Percentiles rank a stretch among this genome's conserved stretches.
Evolutionary conservation across 2,888 invertebrate species (phyloP).

Genomic region (Glyphotaelius pellucidus): DNA sequence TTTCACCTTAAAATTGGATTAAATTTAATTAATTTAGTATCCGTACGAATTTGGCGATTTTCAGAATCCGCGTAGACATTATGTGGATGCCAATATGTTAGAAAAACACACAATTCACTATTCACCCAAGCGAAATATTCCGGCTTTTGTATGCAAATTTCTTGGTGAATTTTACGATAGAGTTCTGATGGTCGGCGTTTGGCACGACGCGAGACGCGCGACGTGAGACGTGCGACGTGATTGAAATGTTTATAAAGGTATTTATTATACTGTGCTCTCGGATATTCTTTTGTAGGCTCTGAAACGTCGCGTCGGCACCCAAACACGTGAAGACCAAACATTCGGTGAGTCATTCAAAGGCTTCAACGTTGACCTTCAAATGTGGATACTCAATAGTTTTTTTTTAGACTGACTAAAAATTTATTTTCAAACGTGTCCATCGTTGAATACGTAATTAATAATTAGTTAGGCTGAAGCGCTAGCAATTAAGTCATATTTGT

Average conservation of each 20-base stretch:
- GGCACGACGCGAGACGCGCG: not conserved
- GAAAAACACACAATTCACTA: not conserved
- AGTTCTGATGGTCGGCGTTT: not conserved
- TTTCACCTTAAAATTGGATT: too few species aligned
- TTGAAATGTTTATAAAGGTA: not conserved
- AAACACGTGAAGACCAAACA: not conserved
- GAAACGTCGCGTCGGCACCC: not conserved
- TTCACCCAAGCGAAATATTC: not conserved
- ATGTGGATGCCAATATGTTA: not conserved
- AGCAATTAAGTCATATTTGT: too few species aligned
- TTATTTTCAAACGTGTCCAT: not conserved
- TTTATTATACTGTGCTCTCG: not conserved
- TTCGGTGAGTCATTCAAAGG: not conserved
- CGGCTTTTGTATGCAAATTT: conserved; percentile 36
- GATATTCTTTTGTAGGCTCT: not conserved
- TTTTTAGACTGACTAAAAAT: not conserved
- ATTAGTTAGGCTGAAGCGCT: not conserved
- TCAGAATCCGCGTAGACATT: not conserved
- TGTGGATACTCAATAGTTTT: not conserved
- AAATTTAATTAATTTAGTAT: too few species aligned
- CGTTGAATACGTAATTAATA: not conserved
- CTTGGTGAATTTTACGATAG: not conserved
- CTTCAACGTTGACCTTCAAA: not conserved
- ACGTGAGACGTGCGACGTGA: not conserved
- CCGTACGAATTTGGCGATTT: not conserved